Evolutionary conservation across 2,113 vertebrate genomes (phyloP).

Genomic region (Dipodomys stephensi): DNA sequence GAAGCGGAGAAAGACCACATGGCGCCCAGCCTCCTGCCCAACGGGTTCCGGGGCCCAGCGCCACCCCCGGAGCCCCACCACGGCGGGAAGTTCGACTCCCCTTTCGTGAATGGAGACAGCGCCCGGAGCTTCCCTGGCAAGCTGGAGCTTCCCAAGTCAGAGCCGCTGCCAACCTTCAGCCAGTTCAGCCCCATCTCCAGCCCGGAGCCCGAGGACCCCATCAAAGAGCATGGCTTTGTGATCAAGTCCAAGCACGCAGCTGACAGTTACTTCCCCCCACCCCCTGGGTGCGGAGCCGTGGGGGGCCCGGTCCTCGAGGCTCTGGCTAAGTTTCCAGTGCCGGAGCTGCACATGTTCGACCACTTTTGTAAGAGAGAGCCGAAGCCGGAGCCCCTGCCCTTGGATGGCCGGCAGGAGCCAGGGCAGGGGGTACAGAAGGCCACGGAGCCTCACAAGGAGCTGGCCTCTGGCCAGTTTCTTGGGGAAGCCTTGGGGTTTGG

Average conservation of each 20-base stretch:
- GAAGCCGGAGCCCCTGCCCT: slow-evolving; percentile 83
- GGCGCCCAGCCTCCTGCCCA: slow-evolving; percentile 88
- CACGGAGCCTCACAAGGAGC: slow-evolving; percentile 79
- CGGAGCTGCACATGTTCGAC: slow-evolving; percentile 91
- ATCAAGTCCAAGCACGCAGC: slow-evolving; percentile 86
- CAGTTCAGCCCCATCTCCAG: slow-evolving; percentile 96
- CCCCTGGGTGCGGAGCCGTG: slow-evolving; percentile 86
- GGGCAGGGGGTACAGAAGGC: slow-evolving; percentile 77
- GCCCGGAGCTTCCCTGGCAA: slow-evolving; percentile 88
- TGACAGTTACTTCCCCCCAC: slow-evolving; percentile 89
- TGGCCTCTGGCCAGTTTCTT: slow-evolving; percentile 84
- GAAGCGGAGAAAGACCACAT: slow-evolving; percentile 92
- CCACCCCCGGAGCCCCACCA: slow-evolving; percentile 85
- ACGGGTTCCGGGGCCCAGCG: slow-evolving; percentile 91
- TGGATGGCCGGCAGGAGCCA: slow-evolving; percentile 78
- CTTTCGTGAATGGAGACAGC: slow-evolving; percentile 93
- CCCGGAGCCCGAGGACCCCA: slow-evolving; percentile 91
- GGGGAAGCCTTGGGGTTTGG: slow-evolving; percentile 84
- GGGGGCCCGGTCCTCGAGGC: slow-evolving; percentile 88
- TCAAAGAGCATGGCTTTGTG: slow-evolving; percentile 87
- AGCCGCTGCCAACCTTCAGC: slow-evolving; percentile 90
- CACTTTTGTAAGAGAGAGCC: slow-evolving; percentile 90
- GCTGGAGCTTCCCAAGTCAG: slow-evolving; percentile 87
- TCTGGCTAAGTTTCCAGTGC: slow-evolving; percentile 86
- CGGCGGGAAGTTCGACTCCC: slow-evolving; percentile 91